Evolutionary conservation across 1,140 invertebrate genomes (phyloP), one percentile per base, ranked within the genome.

Genomic region (Drosophila rufa): DNA sequence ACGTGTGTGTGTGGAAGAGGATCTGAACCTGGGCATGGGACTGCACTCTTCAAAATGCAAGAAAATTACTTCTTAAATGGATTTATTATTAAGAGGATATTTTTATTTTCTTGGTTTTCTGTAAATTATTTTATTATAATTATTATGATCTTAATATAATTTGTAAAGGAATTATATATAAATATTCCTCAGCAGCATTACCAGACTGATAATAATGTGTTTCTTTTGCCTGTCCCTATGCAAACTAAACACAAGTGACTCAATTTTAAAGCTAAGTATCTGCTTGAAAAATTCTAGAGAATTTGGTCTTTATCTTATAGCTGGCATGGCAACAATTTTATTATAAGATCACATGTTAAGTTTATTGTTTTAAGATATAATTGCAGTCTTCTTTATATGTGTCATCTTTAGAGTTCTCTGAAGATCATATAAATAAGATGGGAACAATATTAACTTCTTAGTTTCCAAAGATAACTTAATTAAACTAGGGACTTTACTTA

Each of bases 1-100:
- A 25, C 50, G 51, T 70, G 47, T 64, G 75, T 60, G 80, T 79
- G 64, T 79, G 59, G 55, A 15, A 50, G 53, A 48, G 58, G 40
- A 57, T 81, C 42, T 67, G 55, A 36, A 40, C 27, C 45, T 25
- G 7, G 53, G 19, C 33, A 56, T n/a, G 15, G 47, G 8, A 27
- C 14, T 27, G 40, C 64, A 70, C 67, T 70, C 12, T 4, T 27
- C 30, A 30, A 68, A 70, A 53, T 43, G 0, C 8, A 4, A 15
- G 36, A 14, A 3, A 8, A 14, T 36, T 14, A n/a, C 6, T 12
- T 38, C 0, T 12, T 38, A 3, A 38, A 12, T 4, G 36, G 12
- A 4, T 38, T 12, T 1, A 12, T 1, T 38, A 14, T 38, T 38
- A 14, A 1, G 12, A 2, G 12, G 2, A 36, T 36, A 36, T 4